These are phyloP conservation scores for Pollenia labialis DNA, from an alignment of 2,888 invertebrate species.

Conservation along the genomic window DNA sequence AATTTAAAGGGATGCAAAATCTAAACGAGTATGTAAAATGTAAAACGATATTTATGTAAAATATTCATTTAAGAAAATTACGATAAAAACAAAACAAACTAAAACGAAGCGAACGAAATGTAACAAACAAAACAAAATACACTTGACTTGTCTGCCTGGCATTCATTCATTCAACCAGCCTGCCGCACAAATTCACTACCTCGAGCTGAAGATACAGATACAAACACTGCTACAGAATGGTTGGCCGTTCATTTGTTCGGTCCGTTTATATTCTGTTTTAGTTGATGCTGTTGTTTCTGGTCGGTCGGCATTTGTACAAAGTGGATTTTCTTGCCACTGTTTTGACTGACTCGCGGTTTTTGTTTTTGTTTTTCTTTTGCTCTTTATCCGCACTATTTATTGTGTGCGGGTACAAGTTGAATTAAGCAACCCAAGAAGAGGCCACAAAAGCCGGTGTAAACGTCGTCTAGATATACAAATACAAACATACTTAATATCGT, in stretches of 20 bases:
- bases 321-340: constrained; percentile 68
- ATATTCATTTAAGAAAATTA: constrained; percentile 63
- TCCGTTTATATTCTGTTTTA: constrained; percentile 12
- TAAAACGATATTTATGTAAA: constrained; percentile 29
- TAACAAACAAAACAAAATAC: constrained; percentile 59
- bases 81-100: constrained; percentile 72
- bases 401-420: neutral
- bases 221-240: constrained; percentile 43
- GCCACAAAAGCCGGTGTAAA: constrained; percentile 70
- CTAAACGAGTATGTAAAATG: constrained; percentile 53
- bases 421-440: constrained; percentile 46
- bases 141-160: constrained; percentile 57
- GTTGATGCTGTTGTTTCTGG: constrained; percentile 16
- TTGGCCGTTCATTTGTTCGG: constrained; percentile 45
- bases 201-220: constrained; percentile 12
- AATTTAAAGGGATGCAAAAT: constrained; percentile 62
- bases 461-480: constrained; percentile 38
- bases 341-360: constrained; percentile 68
- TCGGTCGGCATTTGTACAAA: constrained; percentile 70
- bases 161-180: constrained; percentile 6
- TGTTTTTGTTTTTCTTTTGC: constrained; percentile 35
- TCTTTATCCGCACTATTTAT: constrained; percentile 42
- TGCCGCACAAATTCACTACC: constrained; percentile 32
- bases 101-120: constrained; percentile 38
- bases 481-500: constrained; percentile 24